A percentile compares a stretch with the other conserved stretches of the same genome.
These are phyloP conservation scores for Siniperca obscura DNA, from an alignment of 2,797 vertebrate genomes.

Conservation along the genomic window DNA sequence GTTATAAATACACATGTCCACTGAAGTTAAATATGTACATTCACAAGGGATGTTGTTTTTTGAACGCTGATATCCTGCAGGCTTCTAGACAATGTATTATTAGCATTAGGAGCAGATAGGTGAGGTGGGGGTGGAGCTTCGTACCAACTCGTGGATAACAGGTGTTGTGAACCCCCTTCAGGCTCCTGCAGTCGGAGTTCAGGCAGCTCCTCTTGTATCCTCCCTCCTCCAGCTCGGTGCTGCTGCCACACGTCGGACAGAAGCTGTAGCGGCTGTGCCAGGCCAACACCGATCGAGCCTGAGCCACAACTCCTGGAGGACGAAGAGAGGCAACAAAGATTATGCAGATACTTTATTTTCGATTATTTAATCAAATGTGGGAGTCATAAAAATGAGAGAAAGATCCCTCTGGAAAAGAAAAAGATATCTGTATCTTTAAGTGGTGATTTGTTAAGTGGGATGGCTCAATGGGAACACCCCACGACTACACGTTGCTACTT, in stretches of 20 bases:
- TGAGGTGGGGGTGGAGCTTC: conserved; percentile 36
- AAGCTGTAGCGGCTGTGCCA: conserved; percentile 93
- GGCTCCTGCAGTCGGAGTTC: conserved; percentile 88
- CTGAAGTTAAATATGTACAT: neutral
- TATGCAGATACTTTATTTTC: neutral
- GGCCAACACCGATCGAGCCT: conserved; percentile 92
- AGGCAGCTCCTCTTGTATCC: conserved; percentile 93
- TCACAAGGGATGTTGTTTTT: neutral
- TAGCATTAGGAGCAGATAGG: neutral
- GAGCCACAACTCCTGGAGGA: conserved; percentile 89
- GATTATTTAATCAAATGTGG: neutral
- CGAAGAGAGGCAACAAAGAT: neutral
- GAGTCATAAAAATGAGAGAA: neutral
- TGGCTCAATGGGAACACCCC: too few relatives aligned
- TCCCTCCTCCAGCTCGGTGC: conserved; percentile 87
- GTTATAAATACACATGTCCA: neutral
- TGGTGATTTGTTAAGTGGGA: too few relatives aligned
- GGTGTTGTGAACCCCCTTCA: conserved; percentile 92
- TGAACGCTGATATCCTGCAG: too few relatives aligned
- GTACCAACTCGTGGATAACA: conserved; percentile 94
- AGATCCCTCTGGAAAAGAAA: neutral
- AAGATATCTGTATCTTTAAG: rapidly evolving
- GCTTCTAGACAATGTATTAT: too few relatives aligned
- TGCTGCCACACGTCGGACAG: conserved; percentile 92
- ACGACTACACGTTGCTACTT: too few relatives aligned